Conservation (phyloP, 2,113 vertebrate genomes). For the Myocastor coypus region DNA sequence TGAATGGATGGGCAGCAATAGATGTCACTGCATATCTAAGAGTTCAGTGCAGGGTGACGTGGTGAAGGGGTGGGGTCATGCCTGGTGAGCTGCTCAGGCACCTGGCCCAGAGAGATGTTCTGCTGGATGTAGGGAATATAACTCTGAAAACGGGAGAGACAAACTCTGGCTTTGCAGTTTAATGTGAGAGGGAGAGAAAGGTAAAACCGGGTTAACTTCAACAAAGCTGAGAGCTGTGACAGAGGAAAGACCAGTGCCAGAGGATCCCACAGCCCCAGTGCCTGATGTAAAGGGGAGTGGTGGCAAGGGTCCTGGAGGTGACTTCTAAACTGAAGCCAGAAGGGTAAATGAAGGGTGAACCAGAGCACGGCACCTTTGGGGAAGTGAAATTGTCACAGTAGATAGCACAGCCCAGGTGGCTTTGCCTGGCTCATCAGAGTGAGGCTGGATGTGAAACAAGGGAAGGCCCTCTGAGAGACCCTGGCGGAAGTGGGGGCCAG, state of each 20-base stretch:
- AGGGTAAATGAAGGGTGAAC: neutral
- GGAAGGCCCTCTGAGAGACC: neutral
- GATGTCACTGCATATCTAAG: neutral
- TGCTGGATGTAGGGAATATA: neutral
- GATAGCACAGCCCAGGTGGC: neutral
- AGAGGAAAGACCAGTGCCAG: neutral
- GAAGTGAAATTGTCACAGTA: slow-evolving; percentile 4
- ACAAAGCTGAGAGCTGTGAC: neutral
- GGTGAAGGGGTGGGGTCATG: no score
- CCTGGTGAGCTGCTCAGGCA: accelerated
- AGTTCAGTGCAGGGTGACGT: neutral
- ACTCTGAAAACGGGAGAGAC: neutral
- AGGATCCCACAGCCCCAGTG: accelerated
- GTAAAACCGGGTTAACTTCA: neutral
- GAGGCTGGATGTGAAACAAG: neutral
- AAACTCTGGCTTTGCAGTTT: neutral
- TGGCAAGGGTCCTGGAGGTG: neutral
- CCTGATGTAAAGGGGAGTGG: neutral
- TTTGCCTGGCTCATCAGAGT: neutral
- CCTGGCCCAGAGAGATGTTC: neutral
- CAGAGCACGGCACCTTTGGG: neutral
- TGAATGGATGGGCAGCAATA: accelerated
- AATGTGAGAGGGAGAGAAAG: neutral
- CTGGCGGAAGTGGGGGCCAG: neutral
- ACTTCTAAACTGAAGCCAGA: neutral